Percentiles rank a stretch among this genome's conserved stretches.
Evolutionary conservation across 2,113 vertebrate genomes (phyloP).

Genomic region (Corythoichthys haematopterus): DNA sequence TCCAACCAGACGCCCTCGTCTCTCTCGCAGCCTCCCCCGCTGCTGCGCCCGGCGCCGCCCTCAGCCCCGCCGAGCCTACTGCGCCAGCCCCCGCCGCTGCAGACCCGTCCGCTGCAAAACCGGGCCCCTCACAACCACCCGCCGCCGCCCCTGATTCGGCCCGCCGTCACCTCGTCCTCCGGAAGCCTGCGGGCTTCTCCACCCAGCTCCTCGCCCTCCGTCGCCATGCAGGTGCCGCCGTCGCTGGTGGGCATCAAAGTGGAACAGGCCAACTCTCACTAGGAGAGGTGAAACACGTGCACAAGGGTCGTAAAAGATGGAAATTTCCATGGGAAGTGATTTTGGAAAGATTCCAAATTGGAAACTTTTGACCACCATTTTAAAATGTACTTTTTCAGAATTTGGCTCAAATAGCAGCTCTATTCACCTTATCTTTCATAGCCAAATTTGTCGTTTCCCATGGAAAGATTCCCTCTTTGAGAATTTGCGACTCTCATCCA

Average conservation of each 20-base stretch:
- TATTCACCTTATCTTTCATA: background rate
- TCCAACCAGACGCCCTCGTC: slow-evolving; percentile 65
- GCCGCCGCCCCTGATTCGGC: slow-evolving; percentile 83
- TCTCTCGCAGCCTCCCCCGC: slow-evolving; percentile 81
- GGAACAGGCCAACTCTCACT: slow-evolving; percentile 72
- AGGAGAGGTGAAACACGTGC: slow-evolving; percentile 4
- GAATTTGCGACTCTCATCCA: background rate
- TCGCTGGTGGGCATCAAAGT: slow-evolving; percentile 77
- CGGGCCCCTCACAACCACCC: slow-evolving; percentile 79
- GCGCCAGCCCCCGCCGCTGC: slow-evolving; percentile 83
- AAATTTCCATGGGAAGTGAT: background rate
- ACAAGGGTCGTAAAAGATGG: background rate
- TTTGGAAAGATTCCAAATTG: background rate
- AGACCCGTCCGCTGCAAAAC: slow-evolving; percentile 82
- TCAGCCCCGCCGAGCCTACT: slow-evolving; percentile 79
- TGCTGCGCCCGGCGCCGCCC: slow-evolving; percentile 80
- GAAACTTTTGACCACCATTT: no score
- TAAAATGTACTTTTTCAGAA: no score
- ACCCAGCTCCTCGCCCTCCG: slow-evolving; percentile 47
- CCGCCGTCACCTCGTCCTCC: slow-evolving; percentile 61
- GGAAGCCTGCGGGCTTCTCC: slow-evolving; percentile 56
- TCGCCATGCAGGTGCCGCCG: slow-evolving; percentile 70
- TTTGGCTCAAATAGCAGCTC: no score
- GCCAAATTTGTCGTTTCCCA: background rate
- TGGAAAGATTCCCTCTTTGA: background rate